Percentiles rank a stretch among this genome's conserved stretches.
These are phyloP conservation scores for Marisa cornuarietis DNA, from an alignment of 1,140 invertebrate species.

Conservation along the genomic window DNA sequence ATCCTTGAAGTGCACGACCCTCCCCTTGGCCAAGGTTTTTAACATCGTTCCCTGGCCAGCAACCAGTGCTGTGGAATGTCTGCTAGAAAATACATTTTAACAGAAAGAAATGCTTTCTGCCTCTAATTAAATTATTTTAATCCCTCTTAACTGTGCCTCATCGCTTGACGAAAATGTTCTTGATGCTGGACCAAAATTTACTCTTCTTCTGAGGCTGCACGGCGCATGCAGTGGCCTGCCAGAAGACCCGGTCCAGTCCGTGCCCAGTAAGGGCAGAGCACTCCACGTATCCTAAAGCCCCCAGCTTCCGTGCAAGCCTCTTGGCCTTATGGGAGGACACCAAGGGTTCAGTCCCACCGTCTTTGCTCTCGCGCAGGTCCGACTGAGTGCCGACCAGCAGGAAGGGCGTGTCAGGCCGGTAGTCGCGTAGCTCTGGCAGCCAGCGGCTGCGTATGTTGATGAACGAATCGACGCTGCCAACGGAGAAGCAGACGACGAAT, in stretches of 20 bases:
- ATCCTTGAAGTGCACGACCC: too few relatives aligned
- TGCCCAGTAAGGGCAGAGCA: constrained; percentile 82
- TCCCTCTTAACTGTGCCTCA: not conserved
- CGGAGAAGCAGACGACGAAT: constrained; percentile 99
- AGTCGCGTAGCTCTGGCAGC: constrained; percentile 71
- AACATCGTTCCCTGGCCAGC: too few relatives aligned
- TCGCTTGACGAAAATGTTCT: constrained; percentile 31
- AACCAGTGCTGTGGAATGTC: too few relatives aligned
- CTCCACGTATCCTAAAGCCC: constrained; percentile 88
- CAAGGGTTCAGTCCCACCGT: constrained; percentile 77
- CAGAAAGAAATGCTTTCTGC: too few relatives aligned
- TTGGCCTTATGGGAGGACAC: constrained; percentile 80
- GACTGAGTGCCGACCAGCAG: constrained; percentile 76
- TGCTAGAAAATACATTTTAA: too few relatives aligned
- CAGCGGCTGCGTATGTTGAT: constrained; percentile 95
- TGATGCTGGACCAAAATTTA: constrained; percentile 42
- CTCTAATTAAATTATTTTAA: too few relatives aligned
- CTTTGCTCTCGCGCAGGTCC: constrained; percentile 46
- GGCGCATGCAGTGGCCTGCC: constrained; percentile 70
- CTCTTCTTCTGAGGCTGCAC: constrained; percentile 61
- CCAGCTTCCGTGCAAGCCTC: constrained; percentile 73
- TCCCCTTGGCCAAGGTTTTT: too few relatives aligned
- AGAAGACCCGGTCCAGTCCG: constrained; percentile 46
- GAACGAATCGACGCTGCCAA: constrained; percentile 96
- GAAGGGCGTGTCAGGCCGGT: constrained; percentile 84